Percentiles rank a stretch among this genome's conserved stretches.
phyloP scores from a whole-genome alignment of 2,888 invertebrate genomes.

The Dione juno region DNA sequence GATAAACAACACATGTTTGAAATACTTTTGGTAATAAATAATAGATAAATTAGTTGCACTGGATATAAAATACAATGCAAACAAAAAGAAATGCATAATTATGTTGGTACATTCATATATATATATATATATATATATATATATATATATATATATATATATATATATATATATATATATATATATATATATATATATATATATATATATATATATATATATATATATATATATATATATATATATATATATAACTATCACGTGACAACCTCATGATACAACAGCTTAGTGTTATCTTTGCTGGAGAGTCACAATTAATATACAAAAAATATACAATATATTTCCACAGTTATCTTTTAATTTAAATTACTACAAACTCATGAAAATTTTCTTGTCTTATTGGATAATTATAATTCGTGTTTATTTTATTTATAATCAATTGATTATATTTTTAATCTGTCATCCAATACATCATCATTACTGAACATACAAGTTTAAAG shows the following conservation, averaged over 20 bases:
- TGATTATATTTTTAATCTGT: not conserved
- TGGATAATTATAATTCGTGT: not conserved
- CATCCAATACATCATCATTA: not conserved
- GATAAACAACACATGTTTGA: not conserved
- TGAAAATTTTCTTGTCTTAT: not conserved
- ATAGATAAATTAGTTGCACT: not conserved
- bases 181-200: too few relatives aligned
- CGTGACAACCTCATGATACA: slow-evolving; percentile 1
- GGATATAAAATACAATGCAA: not conserved
- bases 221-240: too few relatives aligned
- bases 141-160: too few relatives aligned
- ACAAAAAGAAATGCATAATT: not conserved
- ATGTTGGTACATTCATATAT: too few relatives aligned
- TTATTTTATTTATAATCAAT: not conserved
- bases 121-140: too few relatives aligned
- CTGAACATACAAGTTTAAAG: not conserved
- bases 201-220: too few relatives aligned
- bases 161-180: too few relatives aligned
- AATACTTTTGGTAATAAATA: slow-evolving; percentile 4
- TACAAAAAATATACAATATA: not conserved
- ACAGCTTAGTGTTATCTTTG: slow-evolving; percentile 20
- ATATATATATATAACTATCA: not conserved
- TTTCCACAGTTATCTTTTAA: not conserved
- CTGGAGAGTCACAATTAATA: slow-evolving; percentile 9
- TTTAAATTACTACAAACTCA: not conserved